Evolutionary conservation across 2,797 vertebrate genomes (phyloP).

Genomic region (Protosalanx chinensis): DNA sequence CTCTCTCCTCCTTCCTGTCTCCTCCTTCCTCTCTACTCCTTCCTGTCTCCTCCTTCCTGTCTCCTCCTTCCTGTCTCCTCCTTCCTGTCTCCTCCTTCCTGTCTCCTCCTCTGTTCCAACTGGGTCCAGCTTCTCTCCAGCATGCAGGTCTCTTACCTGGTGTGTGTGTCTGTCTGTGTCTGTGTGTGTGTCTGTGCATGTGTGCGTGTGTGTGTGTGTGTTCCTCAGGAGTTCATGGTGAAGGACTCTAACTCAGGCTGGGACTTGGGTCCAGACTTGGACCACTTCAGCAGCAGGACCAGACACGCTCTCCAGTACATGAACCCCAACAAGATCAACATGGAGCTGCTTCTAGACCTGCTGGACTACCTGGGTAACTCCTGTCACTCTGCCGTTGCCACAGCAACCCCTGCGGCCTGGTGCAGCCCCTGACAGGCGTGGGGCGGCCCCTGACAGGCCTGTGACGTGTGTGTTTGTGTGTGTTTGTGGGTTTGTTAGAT

Average conservation of each 20-base stretch:
- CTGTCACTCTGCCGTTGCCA: background rate
- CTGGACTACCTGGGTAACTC: constrained; percentile 83
- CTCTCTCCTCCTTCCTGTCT: background rate
- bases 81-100: too few relatives aligned
- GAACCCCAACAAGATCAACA: constrained; percentile 96
- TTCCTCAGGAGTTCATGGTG: constrained; percentile 79
- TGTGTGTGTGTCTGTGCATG: constrained; percentile 11
- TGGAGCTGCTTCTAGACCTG: constrained; percentile 89
- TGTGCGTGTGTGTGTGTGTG: constrained; percentile 28
- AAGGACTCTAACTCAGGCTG: constrained; percentile 67
- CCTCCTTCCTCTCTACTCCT: too few relatives aligned
- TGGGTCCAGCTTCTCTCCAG: background rate
- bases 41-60: too few relatives aligned
- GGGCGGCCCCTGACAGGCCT: background rate
- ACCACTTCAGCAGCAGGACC: constrained; percentile 86
- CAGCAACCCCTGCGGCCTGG: background rate
- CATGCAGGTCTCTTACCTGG: too few relatives aligned
- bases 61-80: too few relatives aligned
- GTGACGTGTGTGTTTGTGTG: background rate
- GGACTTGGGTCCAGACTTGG: constrained; percentile 78
- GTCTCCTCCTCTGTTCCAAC: too few relatives aligned
- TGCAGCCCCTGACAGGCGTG: background rate
- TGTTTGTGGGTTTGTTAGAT: constrained; percentile 64
- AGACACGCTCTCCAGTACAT: constrained; percentile 86
- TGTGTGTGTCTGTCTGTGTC: constrained; percentile 8